A percentile compares a stretch with the other conserved stretches of the same genome.
These are phyloP conservation scores for Drosophila demipolita DNA, from an alignment of 2,888 invertebrate species.

Conservation along the genomic window DNA sequence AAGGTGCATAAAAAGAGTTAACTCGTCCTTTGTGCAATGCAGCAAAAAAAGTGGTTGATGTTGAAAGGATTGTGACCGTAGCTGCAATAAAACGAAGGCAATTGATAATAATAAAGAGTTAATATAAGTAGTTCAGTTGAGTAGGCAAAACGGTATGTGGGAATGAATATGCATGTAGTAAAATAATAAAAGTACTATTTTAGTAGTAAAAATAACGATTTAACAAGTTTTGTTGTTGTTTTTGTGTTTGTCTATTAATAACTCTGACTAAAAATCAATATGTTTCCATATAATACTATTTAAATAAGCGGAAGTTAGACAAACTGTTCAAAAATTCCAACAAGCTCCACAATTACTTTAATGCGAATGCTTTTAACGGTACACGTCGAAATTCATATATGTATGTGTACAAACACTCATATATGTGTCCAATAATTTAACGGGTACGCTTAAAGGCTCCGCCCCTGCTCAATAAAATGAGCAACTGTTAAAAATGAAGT, in stretches of 20 bases:
- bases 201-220: not conserved
- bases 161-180: not conserved
- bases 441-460: slow-evolving; percentile 54
- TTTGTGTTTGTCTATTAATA: not conserved
- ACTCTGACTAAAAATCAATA: not conserved
- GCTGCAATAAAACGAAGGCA: slow-evolving; percentile 48
- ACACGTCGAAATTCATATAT: slow-evolving; percentile 2
- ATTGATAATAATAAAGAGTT: slow-evolving; percentile 50
- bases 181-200: not conserved
- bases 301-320: not conserved
- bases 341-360: slow-evolving; percentile 31
- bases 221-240: not conserved
- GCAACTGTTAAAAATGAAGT: slow-evolving; percentile 76
- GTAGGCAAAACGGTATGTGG: not conserved
- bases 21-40: slow-evolving; percentile 46
- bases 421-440: slow-evolving; percentile 47
- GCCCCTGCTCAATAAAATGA: slow-evolving; percentile 72
- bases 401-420: not conserved
- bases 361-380: slow-evolving; percentile 18
- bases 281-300: not conserved
- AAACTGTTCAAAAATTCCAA: not conserved
- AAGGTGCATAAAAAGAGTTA: slow-evolving; percentile 71
- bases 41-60: slow-evolving; percentile 20
- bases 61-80: slow-evolving; percentile 17
- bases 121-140: slow-evolving; percentile 20